Base-by-base conservation (phyloP, 2,797 vertebrate genomes). In the Pseudomugil gertrudae region DNA sequence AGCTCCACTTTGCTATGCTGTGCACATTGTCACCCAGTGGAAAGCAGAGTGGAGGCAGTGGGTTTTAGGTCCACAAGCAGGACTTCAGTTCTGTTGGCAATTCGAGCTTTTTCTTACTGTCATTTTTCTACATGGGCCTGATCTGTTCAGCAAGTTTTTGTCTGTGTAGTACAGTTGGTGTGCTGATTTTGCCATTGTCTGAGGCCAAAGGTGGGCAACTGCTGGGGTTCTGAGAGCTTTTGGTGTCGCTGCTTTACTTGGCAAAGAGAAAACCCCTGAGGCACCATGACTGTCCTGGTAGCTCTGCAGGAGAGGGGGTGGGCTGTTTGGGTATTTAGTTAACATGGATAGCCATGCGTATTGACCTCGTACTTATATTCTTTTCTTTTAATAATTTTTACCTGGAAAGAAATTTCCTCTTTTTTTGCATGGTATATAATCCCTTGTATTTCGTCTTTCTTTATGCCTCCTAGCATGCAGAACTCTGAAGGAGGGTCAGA, bases 401-500 rank as follows among this genome's bases (percentile, higher is more conserved):
- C 54, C 50, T 72, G 0, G 40, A 30, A 66, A 27, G 33, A 17
- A 4, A 9, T 24, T 10, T 6, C 19, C 19, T 43, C 27, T 63
- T 52, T 72, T 61, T 76, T 17, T 75, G 9, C 54, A 10, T 55
- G 2, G 10, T 23, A 55, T 35, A 19, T 40, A 56, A 26, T 51
- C n/a, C 30, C 29, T 23, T 60, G 54, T 84, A 32, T 51, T 56
- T 21, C 52, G 50, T 74, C 17, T 59, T 51, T 62, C 53, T 74
- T 65, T 36, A 9, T 62, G n/a, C 63, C 33, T 76, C 45, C 51
- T 91, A 98, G 93, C 87, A 98, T 99, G 98, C 98, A 99, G 95
- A 96, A 93, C 87, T 92, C 97, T 1, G 96, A 99, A 87, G 94
- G 92, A 57, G 94, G 94, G 76, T 94, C 96, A 15, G 96, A 98